A percentile compares a stretch with the other conserved stretches of the same genome.
phyloP scores from a whole-genome alignment of 2,888 invertebrate genomes.

The Metalampra italica region DNA sequence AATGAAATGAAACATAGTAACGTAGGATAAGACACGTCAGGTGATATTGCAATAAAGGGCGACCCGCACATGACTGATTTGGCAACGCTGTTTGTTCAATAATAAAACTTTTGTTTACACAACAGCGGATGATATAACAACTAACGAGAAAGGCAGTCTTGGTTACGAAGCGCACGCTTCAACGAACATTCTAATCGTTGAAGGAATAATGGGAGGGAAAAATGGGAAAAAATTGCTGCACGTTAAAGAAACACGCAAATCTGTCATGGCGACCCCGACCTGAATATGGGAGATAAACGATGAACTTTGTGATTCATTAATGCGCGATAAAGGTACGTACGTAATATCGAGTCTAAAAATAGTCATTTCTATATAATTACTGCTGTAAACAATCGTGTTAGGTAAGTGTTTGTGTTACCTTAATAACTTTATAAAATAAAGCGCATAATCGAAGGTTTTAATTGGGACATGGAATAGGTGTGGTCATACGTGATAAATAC shows the following conservation, averaged over 20 bases:
- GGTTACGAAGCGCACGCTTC: slow-evolving; percentile 18
- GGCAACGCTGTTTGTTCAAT: slow-evolving; percentile 28
- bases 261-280: slow-evolving; percentile 42
- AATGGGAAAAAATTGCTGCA: slow-evolving; percentile 26
- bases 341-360: slow-evolving; percentile 16
- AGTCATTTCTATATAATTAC: slow-evolving; percentile 2
- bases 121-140: slow-evolving; percentile 8
- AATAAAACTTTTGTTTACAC: slow-evolving; percentile 20
- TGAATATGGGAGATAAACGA: slow-evolving; percentile 44
- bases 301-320: slow-evolving; percentile 37
- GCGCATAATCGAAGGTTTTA: slow-evolving; percentile 19
- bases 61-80: slow-evolving; percentile 32
- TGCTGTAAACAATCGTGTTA: neutral
- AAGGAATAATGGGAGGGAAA: slow-evolving; percentile 22
- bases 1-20: slow-evolving; percentile 29
- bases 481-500: slow-evolving; percentile 22
- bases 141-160: slow-evolving; percentile 5
- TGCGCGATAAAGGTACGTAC: slow-evolving; percentile 18
- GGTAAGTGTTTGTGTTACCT: slow-evolving; percentile 1
- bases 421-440: slow-evolving; percentile 16
- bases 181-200: slow-evolving; percentile 22
- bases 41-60: slow-evolving; percentile 37
- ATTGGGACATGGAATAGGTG: slow-evolving; percentile 30
- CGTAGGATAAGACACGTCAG: slow-evolving; percentile 23
- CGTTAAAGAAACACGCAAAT: slow-evolving; percentile 32